Evolutionary conservation across 2,888 invertebrate genomes (phyloP).

Genomic region (Heliconius ethilla): DNA sequence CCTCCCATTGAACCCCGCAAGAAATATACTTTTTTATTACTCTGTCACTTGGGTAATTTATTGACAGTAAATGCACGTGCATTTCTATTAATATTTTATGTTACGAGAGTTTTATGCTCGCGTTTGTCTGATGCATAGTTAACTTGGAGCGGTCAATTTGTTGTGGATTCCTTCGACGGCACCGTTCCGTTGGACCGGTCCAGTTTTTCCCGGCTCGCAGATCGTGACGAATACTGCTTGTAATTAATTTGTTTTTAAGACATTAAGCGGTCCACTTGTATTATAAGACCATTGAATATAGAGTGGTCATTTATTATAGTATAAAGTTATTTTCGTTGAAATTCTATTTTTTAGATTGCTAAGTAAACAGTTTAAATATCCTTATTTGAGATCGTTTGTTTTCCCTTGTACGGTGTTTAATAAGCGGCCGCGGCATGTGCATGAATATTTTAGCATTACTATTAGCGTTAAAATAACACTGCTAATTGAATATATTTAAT

Average conservation of each 20-base stretch:
- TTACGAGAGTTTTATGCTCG: constrained; percentile 71
- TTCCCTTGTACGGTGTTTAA: constrained; percentile 28
- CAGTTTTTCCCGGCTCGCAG: constrained; percentile 49
- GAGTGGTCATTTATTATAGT: constrained; percentile 4
- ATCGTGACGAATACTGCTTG: not conserved
- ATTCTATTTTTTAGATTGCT: not conserved
- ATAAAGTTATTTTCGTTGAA: constrained; percentile 15
- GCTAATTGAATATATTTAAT: constrained; percentile 67
- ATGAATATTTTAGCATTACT: constrained; percentile 44
- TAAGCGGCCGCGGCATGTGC: constrained; percentile 34
- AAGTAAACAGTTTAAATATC: constrained; percentile 14
- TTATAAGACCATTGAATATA: constrained; percentile 18
- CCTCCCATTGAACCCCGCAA: constrained; percentile 80
- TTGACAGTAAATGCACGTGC: constrained; percentile 82
- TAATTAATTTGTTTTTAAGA: constrained; percentile 11
- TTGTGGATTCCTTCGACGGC: constrained; percentile 62
- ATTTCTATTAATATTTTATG: constrained; percentile 83
- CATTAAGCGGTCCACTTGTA: not conserved
- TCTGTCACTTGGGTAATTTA: constrained; percentile 81
- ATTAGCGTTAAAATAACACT: constrained; percentile 50
- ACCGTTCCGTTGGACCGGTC: constrained; percentile 67
- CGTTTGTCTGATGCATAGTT: constrained; percentile 68
- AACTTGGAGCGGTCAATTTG: constrained; percentile 63
- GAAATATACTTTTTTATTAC: constrained; percentile 81
- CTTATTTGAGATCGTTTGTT: constrained; percentile 19